phyloP scores from a whole-genome alignment of 2,797 vertebrate genomes.

The Enteromius trimaculatus region DNA sequence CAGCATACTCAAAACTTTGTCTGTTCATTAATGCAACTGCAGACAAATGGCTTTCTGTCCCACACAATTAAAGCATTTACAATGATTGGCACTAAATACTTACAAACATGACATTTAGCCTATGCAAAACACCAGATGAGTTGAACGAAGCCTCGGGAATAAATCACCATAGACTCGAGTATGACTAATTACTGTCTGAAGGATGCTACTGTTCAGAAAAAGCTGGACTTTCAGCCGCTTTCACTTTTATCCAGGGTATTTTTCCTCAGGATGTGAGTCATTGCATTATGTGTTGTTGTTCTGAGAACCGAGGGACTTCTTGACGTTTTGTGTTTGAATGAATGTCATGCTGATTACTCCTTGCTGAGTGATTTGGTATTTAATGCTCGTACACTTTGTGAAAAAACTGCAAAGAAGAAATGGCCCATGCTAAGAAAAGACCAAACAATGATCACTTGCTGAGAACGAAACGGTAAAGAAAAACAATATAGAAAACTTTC shows the following conservation, averaged over 20 bases:
- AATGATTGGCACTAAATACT: conserved; percentile 52
- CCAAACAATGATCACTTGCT: conserved; percentile 40
- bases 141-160: conserved; percentile 50
- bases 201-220: conserved; percentile 49
- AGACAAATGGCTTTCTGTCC: not conserved
- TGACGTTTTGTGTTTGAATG: conserved; percentile 46
- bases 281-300: conserved; percentile 46
- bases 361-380: conserved; percentile 47
- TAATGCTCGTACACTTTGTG: conserved; percentile 38
- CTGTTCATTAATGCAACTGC: not conserved
- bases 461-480: conserved; percentile 22
- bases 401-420: conserved; percentile 33
- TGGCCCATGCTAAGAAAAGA: conserved; percentile 35
- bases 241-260: conserved; percentile 43
- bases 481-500: conserved; percentile 16
- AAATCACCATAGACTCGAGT: conserved; percentile 53
- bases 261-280: conserved; percentile 50
- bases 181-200: conserved; percentile 59
- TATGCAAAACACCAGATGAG: conserved; percentile 51
- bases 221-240: conserved; percentile 33
- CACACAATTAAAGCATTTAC: conserved; percentile 42
- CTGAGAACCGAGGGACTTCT: conserved; percentile 46
- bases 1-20: not conserved
- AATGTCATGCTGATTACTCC: conserved; percentile 56
- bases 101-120: conserved; percentile 59